Percentiles rank a stretch among this genome's conserved stretches.
phyloP scores from a whole-genome alignment of 2,797 vertebrate genomes.

The Malacoraja senta region DNA sequence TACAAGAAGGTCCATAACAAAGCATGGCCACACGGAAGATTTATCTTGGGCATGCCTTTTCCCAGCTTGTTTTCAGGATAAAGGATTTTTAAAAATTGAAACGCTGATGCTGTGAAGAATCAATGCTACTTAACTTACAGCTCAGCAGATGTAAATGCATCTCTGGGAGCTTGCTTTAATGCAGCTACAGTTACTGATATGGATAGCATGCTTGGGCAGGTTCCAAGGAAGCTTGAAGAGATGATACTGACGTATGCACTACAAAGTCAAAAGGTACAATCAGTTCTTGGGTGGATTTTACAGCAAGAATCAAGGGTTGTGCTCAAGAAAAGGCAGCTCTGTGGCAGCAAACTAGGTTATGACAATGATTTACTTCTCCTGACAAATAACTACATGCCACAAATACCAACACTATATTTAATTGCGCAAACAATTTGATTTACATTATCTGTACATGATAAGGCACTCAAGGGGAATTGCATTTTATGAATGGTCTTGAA shows the following conservation, averaged over 20 bases:
- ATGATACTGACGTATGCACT: slow-evolving; percentile 8
- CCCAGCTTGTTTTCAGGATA: slow-evolving; percentile 26
- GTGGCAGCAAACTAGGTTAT: not conserved
- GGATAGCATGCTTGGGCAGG: not conserved
- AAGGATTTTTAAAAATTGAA: not conserved
- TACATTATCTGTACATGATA: not conserved
- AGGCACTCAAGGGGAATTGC: not conserved
- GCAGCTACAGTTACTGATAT: not conserved
- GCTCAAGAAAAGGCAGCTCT: not conserved
- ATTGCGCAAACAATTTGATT: not conserved
- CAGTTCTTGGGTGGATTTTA: not conserved
- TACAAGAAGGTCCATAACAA: slow-evolving; percentile 40
- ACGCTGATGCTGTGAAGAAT: slow-evolving; percentile 9
- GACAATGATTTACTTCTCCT: not conserved
- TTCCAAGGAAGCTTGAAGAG: slow-evolving; percentile 3
- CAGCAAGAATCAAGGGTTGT: not conserved
- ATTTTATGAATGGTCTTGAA: not conserved
- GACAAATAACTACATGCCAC: not conserved
- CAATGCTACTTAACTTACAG: slow-evolving; percentile 11
- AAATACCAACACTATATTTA: slow-evolving; percentile 11
- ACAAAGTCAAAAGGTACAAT: slow-evolving; percentile 19
- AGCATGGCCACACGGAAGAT: slow-evolving; percentile 38
- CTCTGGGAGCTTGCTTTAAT: not conserved
- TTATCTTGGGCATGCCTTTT: slow-evolving; percentile 42
- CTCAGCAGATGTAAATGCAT: not conserved